phyloP scores from a whole-genome alignment of 2,888 invertebrate genomes.

The Linnaemya tessellans region DNA sequence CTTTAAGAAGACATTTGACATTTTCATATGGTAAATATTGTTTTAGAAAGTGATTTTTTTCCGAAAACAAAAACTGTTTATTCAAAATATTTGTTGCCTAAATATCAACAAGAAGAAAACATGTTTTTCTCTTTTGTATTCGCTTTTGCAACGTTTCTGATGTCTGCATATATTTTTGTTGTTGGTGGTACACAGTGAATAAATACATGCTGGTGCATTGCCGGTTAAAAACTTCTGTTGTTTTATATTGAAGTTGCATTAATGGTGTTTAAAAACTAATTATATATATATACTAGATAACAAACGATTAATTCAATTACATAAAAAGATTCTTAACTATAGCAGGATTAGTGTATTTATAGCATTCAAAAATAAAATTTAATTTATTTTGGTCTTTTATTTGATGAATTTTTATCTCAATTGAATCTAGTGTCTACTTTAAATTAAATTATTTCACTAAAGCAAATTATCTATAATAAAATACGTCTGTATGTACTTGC shows the following conservation, averaged over 20 bases:
- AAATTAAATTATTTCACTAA: too few species aligned
- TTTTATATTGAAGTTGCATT: not conserved
- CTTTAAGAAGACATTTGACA: not conserved
- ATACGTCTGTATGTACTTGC: too few species aligned
- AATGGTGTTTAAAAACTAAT: not conserved
- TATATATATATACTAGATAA: too few species aligned
- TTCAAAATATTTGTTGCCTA: not conserved
- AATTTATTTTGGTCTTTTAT: too few species aligned
- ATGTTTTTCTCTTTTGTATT: not conserved
- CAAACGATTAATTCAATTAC: too few species aligned
- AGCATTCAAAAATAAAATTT: too few species aligned
- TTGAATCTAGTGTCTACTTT: too few species aligned
- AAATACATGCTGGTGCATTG: constrained; percentile 9
- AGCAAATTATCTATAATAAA: too few species aligned
- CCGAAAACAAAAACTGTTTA: constrained; percentile 5
- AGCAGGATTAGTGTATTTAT: too few species aligned
- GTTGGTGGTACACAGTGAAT: constrained; percentile 1
- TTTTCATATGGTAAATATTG: constrained; percentile 37
- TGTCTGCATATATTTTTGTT: not conserved
- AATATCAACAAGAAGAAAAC: not conserved
- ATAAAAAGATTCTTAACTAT: too few species aligned
- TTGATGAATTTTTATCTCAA: too few species aligned
- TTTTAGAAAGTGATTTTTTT: not conserved
- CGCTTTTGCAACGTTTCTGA: constrained; percentile 10
- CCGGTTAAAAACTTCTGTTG: constrained; percentile 22